phyloP scores from a whole-genome alignment of 2,888 invertebrate genomes.

The Lithodes maja region DNA sequence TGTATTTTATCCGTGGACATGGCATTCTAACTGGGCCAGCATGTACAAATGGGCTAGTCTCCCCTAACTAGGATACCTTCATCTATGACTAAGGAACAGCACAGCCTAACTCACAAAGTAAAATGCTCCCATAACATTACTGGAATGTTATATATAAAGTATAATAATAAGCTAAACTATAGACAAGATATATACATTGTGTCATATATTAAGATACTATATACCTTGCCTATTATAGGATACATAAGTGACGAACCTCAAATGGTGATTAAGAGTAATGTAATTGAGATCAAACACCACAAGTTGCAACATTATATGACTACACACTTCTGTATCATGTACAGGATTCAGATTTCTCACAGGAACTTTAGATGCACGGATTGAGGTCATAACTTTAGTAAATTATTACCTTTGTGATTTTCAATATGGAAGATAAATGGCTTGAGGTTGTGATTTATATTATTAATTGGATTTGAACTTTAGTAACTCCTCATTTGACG shows the following conservation, averaged over 20 bases:
- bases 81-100: conserved; percentile 20
- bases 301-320: neutral
- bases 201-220: conserved; percentile 15
- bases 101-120: conserved; percentile 8
- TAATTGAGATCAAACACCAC: conserved; percentile 20
- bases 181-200: neutral
- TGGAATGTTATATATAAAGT: conserved; percentile 11
- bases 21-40: no score
- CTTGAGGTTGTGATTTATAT: no score
- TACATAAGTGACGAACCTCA: neutral
- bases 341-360: neutral
- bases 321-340: neutral
- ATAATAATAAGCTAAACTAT: neutral
- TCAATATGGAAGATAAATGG: no score
- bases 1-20: no score
- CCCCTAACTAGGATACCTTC: conserved; percentile 8
- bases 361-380: neutral
- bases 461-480: no score
- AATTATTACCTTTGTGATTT: no score
- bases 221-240: neutral
- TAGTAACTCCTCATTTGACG: neutral
- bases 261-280: neutral
- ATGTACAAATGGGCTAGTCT: no score
- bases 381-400: neutral
- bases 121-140: conserved; percentile 6